Evolutionary conservation across 2,113 vertebrate genomes (phyloP), one percentile per base, ranked within the genome.

Genomic region (Passer domesticus): DNA sequence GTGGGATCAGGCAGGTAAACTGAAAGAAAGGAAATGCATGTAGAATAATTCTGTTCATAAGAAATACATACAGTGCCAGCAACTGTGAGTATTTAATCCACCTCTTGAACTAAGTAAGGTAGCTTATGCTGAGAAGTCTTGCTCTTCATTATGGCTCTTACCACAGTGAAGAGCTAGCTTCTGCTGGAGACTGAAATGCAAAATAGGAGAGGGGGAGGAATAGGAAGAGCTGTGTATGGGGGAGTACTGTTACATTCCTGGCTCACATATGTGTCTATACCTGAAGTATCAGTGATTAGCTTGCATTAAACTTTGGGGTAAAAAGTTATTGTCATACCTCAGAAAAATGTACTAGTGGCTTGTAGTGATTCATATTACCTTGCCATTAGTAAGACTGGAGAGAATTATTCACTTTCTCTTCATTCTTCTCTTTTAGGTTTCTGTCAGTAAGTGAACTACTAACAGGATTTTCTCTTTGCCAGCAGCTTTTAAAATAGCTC

Each of bases 401-500:
- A 39, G 9, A 83, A 59, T 95, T 66, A 58, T 2, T 74, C 7
- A 47, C 27, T 83, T 91, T 83, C 46, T 83, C 20, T 37, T 93
- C 68, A 63, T 77, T 92, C 25, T 63, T 81, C 35, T 74, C 31
- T 80, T 92, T 74, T 47, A 90, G 70, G 33, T 44, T 83, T 86
- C 39, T 89, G 43, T 13, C 43, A 89, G 83, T n/a, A 95, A 92
- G 52, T 67, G 28, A 86, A 30, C 33, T 76, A 46, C 41, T 66
- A 74, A 67, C 30, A 90, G 7, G 28, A 49, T 88, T 93, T 89
- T 92, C n/a, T 79, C 44, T 80, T 85, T 73, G 53, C n/a, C 68
- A 87, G 52, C 21, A 86, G 28, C 41, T 89, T 96, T 91, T 55
- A 41, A 93, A 94, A 92, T 82, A 91, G 44, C 62, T 92, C 16